Evolutionary conservation across 2,113 vertebrate genomes (phyloP), one percentile per base, ranked within the genome.

Genomic region (Boleophthalmus pectinirostris): DNA sequence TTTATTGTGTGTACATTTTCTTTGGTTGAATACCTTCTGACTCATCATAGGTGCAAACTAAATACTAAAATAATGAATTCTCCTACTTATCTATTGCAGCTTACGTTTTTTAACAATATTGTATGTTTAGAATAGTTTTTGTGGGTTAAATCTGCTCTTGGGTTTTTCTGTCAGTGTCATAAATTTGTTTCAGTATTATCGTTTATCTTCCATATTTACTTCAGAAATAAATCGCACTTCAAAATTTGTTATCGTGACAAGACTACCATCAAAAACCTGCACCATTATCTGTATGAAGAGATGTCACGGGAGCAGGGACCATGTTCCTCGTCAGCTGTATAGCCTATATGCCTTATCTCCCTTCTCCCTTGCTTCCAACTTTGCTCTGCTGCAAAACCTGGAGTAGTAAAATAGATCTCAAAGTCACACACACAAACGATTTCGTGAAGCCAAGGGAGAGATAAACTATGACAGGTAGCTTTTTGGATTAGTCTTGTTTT

Each of bases 401-500:
- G 85, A 80, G 61, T 82, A 82, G 78, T 85, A 85, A 90, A 87
- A 90, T 61, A 85, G 88, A 92, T 90, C 87, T 90, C 85, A 88
- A 87, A 90, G 85, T 87, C 82, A 74, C 81, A 74, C 81, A 82
- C 87, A 81, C 79, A 86, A 82, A 86, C 83, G 83, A 84, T 90
- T 84, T 87, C 77, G 85, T 86, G 61, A 82, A 89, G 80, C 75
- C 86, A 70, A 57, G 23, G 53, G 65, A 61, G 69, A 90, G 85
- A 90, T 91, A 88, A 91, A 91, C 81, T 75, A 56, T 81, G 86
- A 81, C 90, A 81, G 85, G 80, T 88, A 86, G 88, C 87, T 87
- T 86, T 88, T 86, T 84, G 91, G 87, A 92, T 92, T 90, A 90
- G 83, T 86, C 89, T 88, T 89, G 84, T 91, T 88, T 89, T 33